Conservation (phyloP, 2,113 vertebrate species). For the Pluvianellus socialis region DNA sequence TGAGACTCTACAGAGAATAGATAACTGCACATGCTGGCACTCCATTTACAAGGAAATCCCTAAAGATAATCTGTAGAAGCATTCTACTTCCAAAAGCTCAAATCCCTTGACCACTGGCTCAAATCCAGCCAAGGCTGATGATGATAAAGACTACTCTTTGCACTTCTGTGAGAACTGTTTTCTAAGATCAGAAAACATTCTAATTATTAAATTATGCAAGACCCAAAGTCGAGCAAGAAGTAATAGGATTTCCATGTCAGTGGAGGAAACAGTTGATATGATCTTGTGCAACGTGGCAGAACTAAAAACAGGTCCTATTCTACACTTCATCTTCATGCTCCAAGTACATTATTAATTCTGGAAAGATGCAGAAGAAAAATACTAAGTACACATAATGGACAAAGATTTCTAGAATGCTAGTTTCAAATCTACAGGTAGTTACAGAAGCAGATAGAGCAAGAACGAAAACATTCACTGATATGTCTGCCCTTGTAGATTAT, state of each 20-base stretch:
- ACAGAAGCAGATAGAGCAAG: neutral
- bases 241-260: neutral
- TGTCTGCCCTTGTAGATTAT: neutral
- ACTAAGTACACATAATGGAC: neutral
- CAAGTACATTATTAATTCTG: neutral
- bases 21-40: conserved; percentile 38
- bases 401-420: neutral
- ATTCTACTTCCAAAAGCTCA: conserved; percentile 37
- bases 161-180: neutral
- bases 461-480: neutral
- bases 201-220: neutral
- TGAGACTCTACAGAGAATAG: conserved; percentile 46
- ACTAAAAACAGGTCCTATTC: neutral
- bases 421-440: neutral
- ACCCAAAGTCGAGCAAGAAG: neutral
- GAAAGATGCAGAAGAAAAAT: neutral
- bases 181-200: neutral
- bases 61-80: conserved; percentile 36
- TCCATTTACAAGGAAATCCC: conserved; percentile 50
- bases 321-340: neutral
- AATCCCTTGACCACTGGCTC: conserved; percentile 44
- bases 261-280: neutral
- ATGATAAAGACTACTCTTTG: neutral
- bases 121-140: conserved; percentile 1
- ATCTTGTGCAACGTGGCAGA: neutral